phyloP scores from a whole-genome alignment of 2,113 vertebrate species.

The Pachyramphus minor region DNA sequence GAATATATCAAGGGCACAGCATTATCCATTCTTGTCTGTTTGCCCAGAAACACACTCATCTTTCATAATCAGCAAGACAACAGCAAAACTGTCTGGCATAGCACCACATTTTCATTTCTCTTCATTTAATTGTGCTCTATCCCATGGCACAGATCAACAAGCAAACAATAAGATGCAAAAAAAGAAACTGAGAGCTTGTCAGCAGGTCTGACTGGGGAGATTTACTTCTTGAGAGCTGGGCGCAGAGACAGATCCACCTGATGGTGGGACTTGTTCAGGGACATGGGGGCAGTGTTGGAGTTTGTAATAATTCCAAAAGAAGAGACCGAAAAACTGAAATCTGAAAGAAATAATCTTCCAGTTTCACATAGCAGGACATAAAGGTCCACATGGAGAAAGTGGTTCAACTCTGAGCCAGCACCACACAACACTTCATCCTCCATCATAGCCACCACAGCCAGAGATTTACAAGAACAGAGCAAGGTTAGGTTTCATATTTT shows the following conservation, averaged over 20 bases:
- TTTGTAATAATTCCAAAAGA: neutral
- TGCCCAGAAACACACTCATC: constrained; percentile 51
- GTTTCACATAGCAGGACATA: constrained; percentile 56
- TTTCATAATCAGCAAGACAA: constrained; percentile 52
- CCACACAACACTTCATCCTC: constrained; percentile 39
- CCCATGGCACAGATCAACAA: neutral
- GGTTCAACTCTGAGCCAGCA: constrained; percentile 15
- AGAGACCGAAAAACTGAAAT: neutral
- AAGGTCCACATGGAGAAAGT: constrained; percentile 58
- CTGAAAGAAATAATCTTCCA: constrained; percentile 54
- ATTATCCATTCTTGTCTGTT: constrained; percentile 21
- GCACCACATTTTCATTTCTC: constrained; percentile 46
- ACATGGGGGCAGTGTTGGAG: neutral
- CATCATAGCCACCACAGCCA: constrained; percentile 16
- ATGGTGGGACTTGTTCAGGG: neutral
- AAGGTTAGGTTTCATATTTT: constrained; percentile 29
- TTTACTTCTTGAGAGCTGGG: neutral
- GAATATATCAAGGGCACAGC: neutral
- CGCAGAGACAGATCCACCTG: neutral
- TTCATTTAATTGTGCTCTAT: constrained; percentile 30
- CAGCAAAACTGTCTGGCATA: constrained; percentile 43
- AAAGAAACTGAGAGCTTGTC: constrained; percentile 1
- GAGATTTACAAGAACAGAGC: constrained; percentile 45
- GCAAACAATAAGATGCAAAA: constrained; percentile 7
- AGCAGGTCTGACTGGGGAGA: neutral